phyloP scores from a whole-genome alignment of 2,888 invertebrate species.

The Nephrotoma flavescens region DNA sequence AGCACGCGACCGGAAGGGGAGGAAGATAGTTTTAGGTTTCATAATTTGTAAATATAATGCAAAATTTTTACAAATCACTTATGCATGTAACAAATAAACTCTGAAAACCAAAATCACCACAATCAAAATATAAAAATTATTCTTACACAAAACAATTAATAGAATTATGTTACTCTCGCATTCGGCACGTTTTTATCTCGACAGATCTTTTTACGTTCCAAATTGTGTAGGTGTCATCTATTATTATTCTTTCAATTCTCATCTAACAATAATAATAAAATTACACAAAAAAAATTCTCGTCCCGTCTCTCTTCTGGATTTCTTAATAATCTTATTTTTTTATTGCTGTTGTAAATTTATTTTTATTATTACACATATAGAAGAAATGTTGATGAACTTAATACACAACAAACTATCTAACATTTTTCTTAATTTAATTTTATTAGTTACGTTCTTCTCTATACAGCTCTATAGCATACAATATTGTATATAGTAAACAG shows the following conservation, averaged over 20 bases:
- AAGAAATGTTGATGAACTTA: not conserved
- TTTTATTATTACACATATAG: not conserved
- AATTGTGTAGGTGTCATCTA: not conserved
- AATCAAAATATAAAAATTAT: too few relatives aligned
- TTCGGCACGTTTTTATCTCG: not conserved
- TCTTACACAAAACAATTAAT: too few relatives aligned
- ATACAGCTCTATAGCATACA: not conserved
- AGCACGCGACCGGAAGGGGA: too few relatives aligned
- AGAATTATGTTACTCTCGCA: not conserved
- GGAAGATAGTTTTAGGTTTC: too few relatives aligned
- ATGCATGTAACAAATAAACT: too few relatives aligned
- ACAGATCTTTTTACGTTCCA: not conserved
- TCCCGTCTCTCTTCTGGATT: not conserved
- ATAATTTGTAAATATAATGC: too few relatives aligned
- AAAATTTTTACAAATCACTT: too few relatives aligned
- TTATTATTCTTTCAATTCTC: not conserved
- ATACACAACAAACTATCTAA: not conserved
- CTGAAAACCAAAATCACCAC: too few relatives aligned
- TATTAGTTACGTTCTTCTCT: not conserved
- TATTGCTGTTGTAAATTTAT: not conserved
- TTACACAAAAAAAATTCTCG: not conserved
- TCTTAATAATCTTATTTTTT: not conserved
- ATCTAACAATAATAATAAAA: not conserved
- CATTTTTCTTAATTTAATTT: not conserved
- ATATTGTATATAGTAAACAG: not conserved